Evolutionary conservation across 2,888 invertebrate genomes (phyloP).

Genomic region (Hirtodrosophila alboralis): DNA sequence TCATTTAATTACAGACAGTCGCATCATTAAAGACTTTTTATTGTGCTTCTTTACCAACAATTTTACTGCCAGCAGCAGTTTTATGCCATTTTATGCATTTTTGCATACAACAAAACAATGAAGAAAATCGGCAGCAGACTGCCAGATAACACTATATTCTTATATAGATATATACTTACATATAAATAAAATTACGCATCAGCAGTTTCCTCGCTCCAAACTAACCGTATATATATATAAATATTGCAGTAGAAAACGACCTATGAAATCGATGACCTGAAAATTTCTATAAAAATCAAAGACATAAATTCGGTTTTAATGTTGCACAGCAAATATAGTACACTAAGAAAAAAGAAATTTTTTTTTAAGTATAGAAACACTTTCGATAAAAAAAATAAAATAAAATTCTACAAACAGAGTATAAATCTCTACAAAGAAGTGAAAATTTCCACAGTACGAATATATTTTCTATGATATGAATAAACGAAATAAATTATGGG

Average conservation of each 20-base stretch:
- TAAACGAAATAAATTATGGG: too few relatives aligned
- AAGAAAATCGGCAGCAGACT: constrained; percentile 9
- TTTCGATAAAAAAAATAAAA: background rate
- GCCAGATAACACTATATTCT: constrained; percentile 20
- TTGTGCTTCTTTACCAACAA: constrained; percentile 67
- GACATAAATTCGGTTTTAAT: constrained; percentile 4
- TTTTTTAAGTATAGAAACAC: too few relatives aligned
- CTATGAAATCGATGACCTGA: constrained; percentile 39
- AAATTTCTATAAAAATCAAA: constrained; percentile 20
- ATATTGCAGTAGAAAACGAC: constrained; percentile 25
- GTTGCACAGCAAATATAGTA: background rate
- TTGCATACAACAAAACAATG: constrained; percentile 19
- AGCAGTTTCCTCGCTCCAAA: constrained; percentile 29
- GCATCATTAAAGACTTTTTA: constrained; percentile 74
- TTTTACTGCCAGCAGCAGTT: constrained; percentile 62
- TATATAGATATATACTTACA: background rate
- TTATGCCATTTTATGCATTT: constrained; percentile 69
- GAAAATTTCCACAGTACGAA: too few relatives aligned
- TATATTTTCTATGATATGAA: too few relatives aligned
- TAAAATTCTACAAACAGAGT: too few relatives aligned
- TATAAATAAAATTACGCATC: constrained; percentile 45
- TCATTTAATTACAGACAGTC: constrained; percentile 70
- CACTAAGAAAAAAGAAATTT: too few relatives aligned
- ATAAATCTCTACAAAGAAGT: too few relatives aligned
- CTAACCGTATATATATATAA: constrained; percentile 38